phyloP scores from a whole-genome alignment of 2,113 vertebrate species.

The Felis catus region DNA sequence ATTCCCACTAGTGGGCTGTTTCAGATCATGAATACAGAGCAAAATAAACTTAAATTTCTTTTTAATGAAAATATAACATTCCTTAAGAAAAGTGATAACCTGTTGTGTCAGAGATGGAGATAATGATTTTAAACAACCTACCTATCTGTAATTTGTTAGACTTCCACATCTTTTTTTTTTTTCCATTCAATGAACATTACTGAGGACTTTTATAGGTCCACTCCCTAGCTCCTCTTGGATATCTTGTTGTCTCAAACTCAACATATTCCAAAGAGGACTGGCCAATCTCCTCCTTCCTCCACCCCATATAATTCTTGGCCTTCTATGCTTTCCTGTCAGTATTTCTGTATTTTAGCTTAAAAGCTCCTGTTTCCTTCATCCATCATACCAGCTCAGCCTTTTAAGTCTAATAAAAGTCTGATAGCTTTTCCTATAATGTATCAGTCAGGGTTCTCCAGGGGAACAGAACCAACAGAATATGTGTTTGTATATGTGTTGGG shows the following conservation, averaged over 20 bases:
- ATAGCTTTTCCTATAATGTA: neutral
- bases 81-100: conserved; percentile 34
- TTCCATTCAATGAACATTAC: neutral
- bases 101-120: neutral
- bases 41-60: conserved; percentile 51
- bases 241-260: neutral
- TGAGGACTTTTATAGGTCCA: neutral
- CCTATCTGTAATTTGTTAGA: neutral
- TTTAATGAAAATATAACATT: conserved; percentile 55
- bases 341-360: conserved; percentile 6
- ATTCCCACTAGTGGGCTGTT: neutral
- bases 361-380: neutral
- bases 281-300: neutral
- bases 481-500: neutral
- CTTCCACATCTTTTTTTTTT: neutral
- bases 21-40: conserved; percentile 20
- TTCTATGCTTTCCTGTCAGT: neutral
- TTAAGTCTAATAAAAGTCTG: conserved; percentile 10
- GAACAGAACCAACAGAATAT: neutral
- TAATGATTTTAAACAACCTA: conserved; percentile 10
- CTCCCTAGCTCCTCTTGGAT: neutral
- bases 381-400: neutral
- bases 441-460: neutral
- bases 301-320: neutral
- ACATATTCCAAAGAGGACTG: neutral